Conservation (phyloP, 2,888 invertebrate genomes). For the Acanthosepion pharaonis region DNA sequence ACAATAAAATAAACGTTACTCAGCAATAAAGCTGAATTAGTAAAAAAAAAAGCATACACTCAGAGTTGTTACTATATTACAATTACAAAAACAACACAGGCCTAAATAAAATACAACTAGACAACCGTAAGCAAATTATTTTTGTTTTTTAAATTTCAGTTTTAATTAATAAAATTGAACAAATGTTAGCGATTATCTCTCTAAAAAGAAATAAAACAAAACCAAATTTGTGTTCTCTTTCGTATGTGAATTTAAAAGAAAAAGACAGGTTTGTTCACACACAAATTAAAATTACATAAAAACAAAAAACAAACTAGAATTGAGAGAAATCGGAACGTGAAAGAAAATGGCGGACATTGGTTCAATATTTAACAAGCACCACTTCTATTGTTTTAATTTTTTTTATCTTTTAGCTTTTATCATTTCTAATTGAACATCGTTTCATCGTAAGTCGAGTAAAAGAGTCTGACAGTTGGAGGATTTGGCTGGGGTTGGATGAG, state of each 20-base stretch:
- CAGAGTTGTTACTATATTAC: too few relatives aligned
- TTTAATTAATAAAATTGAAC: slow-evolving; percentile 16
- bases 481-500: too few relatives aligned
- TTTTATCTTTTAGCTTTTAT: neutral
- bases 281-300: neutral
- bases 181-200: neutral
- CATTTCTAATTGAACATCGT: neutral
- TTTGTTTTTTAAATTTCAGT: neutral
- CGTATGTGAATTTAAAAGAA: neutral
- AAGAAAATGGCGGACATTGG: neutral
- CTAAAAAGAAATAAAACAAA: neutral
- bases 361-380: neutral
- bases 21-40: too few relatives aligned
- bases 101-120: neutral
- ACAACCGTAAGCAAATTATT: neutral
- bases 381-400: neutral
- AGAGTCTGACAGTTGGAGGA: neutral
- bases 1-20: too few relatives aligned
- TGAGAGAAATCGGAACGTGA: neutral
- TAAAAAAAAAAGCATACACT: too few relatives aligned
- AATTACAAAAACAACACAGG: too few relatives aligned
- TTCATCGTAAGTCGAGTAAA: neutral
- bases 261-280: neutral
- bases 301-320: neutral
- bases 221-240: neutral